These are phyloP conservation scores for Tenthredo distinguenda DNA, from an alignment of 2,888 invertebrate genomes.

Conservation along the genomic window DNA sequence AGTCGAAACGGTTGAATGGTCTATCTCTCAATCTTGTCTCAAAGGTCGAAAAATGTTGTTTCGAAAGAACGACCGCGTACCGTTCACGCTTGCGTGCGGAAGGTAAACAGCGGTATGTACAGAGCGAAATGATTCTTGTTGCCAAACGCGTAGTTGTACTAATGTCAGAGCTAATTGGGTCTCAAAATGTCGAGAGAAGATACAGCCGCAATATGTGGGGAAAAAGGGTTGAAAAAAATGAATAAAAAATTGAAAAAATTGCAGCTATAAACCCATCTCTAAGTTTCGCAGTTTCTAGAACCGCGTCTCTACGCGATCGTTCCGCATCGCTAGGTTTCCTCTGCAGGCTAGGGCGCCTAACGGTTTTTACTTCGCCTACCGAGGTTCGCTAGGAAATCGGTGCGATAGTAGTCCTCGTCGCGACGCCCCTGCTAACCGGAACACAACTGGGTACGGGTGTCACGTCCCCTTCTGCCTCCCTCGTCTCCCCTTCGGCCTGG, in stretches of 20 bases:
- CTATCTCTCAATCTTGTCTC: background rate
- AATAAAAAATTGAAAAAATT: background rate
- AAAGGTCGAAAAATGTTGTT: conserved; percentile 9
- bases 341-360: conserved; percentile 29
- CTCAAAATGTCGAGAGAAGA: background rate
- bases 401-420: background rate
- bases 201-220: background rate
- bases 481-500: conserved; percentile 57
- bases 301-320: conserved; percentile 1
- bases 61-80: background rate
- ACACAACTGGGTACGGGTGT: conserved; percentile 64
- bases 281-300: background rate
- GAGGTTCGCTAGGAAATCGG: conserved; percentile 20
- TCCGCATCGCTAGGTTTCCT: conserved; percentile 40
- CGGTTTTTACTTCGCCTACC: conserved; percentile 26
- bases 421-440: conserved; percentile 66
- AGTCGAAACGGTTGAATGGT: background rate
- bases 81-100: background rate
- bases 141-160: background rate
- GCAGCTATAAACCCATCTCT: background rate
- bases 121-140: background rate
- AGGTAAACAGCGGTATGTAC: background rate
- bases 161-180: background rate
- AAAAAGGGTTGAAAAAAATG: background rate
- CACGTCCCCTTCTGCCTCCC: conserved; percentile 59